A percentile compares a stretch with the other conserved stretches of the same genome.
phyloP scores from a whole-genome alignment of 1,140 invertebrate species.

The Agrypnia vestita region DNA sequence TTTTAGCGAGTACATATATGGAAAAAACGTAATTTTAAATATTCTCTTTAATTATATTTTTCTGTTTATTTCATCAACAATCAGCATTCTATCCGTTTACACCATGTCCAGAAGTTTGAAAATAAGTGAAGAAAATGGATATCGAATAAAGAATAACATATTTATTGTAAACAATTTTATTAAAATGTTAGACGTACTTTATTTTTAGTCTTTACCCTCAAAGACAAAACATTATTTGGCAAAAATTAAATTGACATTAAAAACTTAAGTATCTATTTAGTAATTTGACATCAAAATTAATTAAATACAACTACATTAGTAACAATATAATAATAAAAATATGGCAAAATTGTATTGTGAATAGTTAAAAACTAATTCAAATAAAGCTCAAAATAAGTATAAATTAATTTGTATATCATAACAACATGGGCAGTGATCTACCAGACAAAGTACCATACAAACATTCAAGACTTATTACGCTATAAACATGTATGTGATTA shows the following conservation, averaged over 20 bases:
- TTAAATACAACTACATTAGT: slow-evolving; percentile 3
- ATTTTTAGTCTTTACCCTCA: too few species aligned
- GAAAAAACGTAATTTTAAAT: too few species aligned
- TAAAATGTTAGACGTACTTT: not conserved
- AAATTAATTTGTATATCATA: not conserved
- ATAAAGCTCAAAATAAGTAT: not conserved
- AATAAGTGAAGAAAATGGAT: too few species aligned
- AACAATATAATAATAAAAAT: slow-evolving; percentile 15
- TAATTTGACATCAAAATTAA: not conserved
- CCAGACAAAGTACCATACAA: not conserved
- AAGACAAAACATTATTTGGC: slow-evolving; percentile 3
- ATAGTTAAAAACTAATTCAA: not conserved
- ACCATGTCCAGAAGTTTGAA: too few species aligned
- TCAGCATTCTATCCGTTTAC: too few species aligned
- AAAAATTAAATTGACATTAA: slow-evolving; percentile 2
- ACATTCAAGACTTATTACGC: not conserved
- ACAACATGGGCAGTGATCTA: not conserved
- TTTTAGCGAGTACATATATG: too few species aligned
- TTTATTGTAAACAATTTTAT: too few species aligned
- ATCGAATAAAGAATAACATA: too few species aligned
- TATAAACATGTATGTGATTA: not conserved
- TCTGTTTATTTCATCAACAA: too few species aligned
- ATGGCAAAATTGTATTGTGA: not conserved
- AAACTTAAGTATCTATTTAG: not conserved
- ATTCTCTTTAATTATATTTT: too few species aligned